Evolutionary conservation across 2,888 invertebrate species (phyloP).

Genomic region (Meandrusa payeni): DNA sequence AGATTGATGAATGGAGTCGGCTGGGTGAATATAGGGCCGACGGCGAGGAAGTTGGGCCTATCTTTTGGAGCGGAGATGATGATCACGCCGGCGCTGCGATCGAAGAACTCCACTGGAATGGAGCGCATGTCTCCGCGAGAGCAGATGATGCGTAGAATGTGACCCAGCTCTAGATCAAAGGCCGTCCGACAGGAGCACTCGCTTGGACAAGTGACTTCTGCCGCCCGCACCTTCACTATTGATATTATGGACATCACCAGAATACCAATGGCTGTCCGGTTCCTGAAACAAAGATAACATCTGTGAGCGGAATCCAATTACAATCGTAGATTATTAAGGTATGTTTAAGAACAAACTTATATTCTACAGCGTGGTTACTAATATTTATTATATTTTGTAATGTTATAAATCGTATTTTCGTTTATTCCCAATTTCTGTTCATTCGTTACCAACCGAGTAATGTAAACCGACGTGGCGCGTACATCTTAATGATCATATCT

Average conservation of each 20-base stretch:
- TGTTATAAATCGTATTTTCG: too few species aligned
- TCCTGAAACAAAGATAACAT: slow-evolving; percentile 46
- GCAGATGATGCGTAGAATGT: slow-evolving; percentile 81
- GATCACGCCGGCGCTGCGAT: slow-evolving; percentile 83
- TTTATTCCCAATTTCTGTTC: too few species aligned
- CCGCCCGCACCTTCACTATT: slow-evolving; percentile 40
- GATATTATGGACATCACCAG: slow-evolving; percentile 37
- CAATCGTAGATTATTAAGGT: too few species aligned
- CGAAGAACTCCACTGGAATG: slow-evolving; percentile 84
- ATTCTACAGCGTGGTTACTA: too few species aligned
- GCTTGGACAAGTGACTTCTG: slow-evolving; percentile 80
- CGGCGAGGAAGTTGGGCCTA: slow-evolving; percentile 82
- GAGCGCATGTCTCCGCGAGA: slow-evolving; percentile 82
- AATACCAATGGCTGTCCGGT: slow-evolving; percentile 32
- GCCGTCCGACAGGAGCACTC: slow-evolving; percentile 82
- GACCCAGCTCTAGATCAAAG: slow-evolving; percentile 74
- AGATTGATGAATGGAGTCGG: slow-evolving; percentile 75
- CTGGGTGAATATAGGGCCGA: slow-evolving; percentile 85
- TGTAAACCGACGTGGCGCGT: too few species aligned
- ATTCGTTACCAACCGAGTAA: too few species aligned
- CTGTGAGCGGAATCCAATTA: too few species aligned
- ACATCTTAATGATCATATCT: too few species aligned
- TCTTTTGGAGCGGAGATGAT: slow-evolving; percentile 84
- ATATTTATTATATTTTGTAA: too few species aligned
- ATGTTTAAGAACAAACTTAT: too few species aligned